Conservation (phyloP, 1,140 invertebrate genomes). For the Cyrtorhinus lividipennis region DNA sequence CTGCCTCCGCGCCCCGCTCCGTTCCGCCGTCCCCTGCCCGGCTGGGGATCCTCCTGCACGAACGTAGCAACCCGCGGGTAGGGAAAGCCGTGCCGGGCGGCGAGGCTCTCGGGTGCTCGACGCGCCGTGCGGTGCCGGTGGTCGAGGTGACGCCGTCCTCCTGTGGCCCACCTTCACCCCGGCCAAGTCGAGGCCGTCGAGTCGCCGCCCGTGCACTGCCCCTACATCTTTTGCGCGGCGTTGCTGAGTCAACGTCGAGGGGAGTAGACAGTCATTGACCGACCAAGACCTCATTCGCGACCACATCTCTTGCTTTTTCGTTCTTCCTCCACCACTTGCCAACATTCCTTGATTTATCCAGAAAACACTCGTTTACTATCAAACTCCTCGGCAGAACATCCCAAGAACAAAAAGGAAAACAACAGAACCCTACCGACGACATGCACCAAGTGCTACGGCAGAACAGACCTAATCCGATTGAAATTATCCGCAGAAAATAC, state of each 20-base stretch:
- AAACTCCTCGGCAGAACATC: background rate
- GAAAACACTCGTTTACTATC: background rate
- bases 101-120: background rate
- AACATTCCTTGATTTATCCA: background rate
- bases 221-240: background rate
- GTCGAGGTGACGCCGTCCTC: background rate
- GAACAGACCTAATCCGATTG: too few species aligned
- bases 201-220: background rate
- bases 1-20: conserved; percentile 4
- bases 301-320: background rate
- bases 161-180: background rate
- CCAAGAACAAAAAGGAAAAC: background rate
- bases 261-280: background rate
- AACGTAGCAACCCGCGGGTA: background rate
- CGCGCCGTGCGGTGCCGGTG: background rate
- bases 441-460: background rate
- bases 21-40: background rate
- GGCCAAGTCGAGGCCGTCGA: conserved; percentile 15
- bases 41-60: conserved; percentile 10
- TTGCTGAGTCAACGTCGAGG: background rate
- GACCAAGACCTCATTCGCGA: conserved; percentile 1
- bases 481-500: too few species aligned
- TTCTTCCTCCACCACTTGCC: conserved; percentile 4
- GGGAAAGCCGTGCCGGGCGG: background rate
- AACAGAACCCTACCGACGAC: too few species aligned